A percentile compares a stretch with the other conserved stretches of the same genome.
Conservation (phyloP, 2,113 vertebrate genomes). For the Glareola pratincola region DNA sequence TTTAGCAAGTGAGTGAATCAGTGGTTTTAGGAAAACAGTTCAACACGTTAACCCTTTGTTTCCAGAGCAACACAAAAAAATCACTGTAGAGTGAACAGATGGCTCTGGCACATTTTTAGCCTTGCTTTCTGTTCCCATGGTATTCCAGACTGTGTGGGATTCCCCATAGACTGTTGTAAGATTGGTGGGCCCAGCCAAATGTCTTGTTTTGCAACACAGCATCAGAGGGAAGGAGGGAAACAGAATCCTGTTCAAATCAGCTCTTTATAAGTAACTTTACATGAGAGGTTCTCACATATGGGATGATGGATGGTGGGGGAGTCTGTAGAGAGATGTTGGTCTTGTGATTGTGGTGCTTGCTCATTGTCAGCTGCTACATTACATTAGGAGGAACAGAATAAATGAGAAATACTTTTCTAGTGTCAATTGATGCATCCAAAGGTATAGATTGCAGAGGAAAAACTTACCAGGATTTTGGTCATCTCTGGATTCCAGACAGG, state of each 20-base stretch:
- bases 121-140: conserved; percentile 56
- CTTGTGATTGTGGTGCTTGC: background rate
- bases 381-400: background rate
- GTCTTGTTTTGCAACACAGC: conserved; percentile 45
- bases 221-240: conserved; percentile 8
- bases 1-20: conserved; percentile 33
- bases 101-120: conserved; percentile 42
- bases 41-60: conserved; percentile 20
- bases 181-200: conserved; percentile 11
- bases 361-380: background rate
- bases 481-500: background rate
- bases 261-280: background rate
- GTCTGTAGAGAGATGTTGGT: background rate
- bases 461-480: background rate
- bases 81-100: background rate
- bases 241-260: background rate
- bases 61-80: background rate
- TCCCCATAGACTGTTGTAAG: conserved; percentile 52
- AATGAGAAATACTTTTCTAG: background rate
- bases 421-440: background rate
- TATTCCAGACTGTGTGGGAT: conserved; percentile 54
- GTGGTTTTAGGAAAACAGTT: conserved; percentile 5
- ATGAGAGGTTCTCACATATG: background rate
- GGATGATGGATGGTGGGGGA: background rate
- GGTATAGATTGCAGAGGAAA: background rate